Evolutionary conservation across 2,888 invertebrate species (phyloP).

Genomic region (Cheilosia vernalis): DNA sequence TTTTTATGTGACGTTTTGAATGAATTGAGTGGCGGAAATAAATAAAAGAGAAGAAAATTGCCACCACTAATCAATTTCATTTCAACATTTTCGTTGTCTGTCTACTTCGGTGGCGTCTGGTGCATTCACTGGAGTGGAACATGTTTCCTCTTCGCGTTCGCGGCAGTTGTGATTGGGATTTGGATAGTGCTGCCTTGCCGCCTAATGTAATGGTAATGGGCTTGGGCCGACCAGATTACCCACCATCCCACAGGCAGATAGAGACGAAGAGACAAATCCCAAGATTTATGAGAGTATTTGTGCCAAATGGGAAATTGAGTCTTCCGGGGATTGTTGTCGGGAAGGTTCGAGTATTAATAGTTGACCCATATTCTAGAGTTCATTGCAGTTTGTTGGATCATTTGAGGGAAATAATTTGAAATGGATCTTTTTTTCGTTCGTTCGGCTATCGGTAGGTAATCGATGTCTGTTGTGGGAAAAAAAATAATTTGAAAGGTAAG

Average conservation of each 20-base stretch:
- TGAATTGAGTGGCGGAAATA: slow-evolving; percentile 26
- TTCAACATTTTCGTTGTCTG: slow-evolving; percentile 54
- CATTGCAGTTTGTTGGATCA: slow-evolving; percentile 43
- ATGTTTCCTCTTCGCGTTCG: slow-evolving; percentile 40
- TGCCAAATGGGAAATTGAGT: slow-evolving; percentile 69
- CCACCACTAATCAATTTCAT: slow-evolving; percentile 68
- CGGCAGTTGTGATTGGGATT: slow-evolving; percentile 11
- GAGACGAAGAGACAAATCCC: slow-evolving; percentile 57
- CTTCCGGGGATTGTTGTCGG: slow-evolving; percentile 64
- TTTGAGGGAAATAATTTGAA: slow-evolving; percentile 3
- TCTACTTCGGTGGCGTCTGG: slow-evolving; percentile 17
- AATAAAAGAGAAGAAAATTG: slow-evolving; percentile 43
- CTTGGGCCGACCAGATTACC: slow-evolving; percentile 51
- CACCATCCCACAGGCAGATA: slow-evolving; percentile 53
- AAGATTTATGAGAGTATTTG: slow-evolving; percentile 58
- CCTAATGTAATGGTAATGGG: slow-evolving; percentile 36
- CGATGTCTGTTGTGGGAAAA: neutral
- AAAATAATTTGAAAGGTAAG: slow-evolving; percentile 3
- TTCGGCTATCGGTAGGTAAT: neutral
- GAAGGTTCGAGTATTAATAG: neutral
- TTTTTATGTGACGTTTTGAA: slow-evolving; percentile 30
- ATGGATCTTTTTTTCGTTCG: neutral
- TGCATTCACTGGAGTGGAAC: slow-evolving; percentile 49
- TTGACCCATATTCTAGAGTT: slow-evolving; percentile 51
- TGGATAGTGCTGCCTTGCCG: slow-evolving; percentile 28